Percentiles rank a stretch among this genome's conserved stretches.
phyloP scores from a whole-genome alignment of 1,140 invertebrate species.

The Arctopsyche grandis region DNA sequence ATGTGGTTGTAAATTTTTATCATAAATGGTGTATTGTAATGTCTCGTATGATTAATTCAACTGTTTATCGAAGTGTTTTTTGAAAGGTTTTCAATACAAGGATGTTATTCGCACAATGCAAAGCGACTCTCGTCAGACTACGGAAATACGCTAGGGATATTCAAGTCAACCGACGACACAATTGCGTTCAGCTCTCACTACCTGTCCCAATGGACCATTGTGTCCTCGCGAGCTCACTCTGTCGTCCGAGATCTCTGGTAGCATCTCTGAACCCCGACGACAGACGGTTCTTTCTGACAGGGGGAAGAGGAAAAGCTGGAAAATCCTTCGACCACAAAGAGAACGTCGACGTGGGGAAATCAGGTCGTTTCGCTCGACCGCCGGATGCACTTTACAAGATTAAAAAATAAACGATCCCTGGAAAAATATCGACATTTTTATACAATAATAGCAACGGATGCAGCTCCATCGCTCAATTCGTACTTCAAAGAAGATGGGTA shows the following conservation, averaged over 20 bases:
- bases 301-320: background rate
- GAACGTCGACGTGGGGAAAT: background rate
- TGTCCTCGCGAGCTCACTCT: slow-evolving; percentile 15
- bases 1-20: too few species aligned
- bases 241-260: background rate
- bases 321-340: background rate
- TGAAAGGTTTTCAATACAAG: too few species aligned
- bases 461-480: too few species aligned
- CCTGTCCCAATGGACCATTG: slow-evolving; percentile 36
- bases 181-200: background rate
- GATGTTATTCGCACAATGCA: too few species aligned
- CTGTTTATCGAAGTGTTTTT: too few species aligned
- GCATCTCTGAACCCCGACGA: background rate
- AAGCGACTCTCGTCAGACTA: too few species aligned
- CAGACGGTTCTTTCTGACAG: background rate
- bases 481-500: too few species aligned
- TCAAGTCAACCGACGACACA: background rate
- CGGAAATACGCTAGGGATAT: too few species aligned
- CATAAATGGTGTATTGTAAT: too few species aligned
- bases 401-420: background rate
- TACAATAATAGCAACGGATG: too few species aligned
- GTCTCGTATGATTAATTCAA: too few species aligned
- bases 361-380: background rate
- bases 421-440: too few species aligned
- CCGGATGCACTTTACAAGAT: slow-evolving; percentile 16